Evolutionary conservation across 2,797 vertebrate species (phyloP).

Genomic region (Uromys caudimaculatus): DNA sequence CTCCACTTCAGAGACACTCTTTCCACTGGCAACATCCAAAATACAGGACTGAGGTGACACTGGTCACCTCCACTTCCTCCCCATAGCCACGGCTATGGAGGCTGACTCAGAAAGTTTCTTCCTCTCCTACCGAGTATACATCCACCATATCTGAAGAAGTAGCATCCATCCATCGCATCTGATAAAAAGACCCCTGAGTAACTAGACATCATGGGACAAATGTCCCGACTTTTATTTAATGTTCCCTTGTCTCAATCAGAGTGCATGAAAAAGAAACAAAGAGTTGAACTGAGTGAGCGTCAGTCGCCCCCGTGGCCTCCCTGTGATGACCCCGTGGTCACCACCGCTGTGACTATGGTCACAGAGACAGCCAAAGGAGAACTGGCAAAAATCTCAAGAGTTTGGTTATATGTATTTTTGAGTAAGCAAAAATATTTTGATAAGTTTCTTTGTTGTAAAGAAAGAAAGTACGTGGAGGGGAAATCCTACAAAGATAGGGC

Average conservation of each 20-base stretch:
- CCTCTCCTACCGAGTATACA: neutral
- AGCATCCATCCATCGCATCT: neutral
- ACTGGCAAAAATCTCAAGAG: neutral
- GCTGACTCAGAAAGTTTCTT: neutral
- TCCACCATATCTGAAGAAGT: neutral
- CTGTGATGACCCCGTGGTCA: neutral
- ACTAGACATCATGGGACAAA: neutral
- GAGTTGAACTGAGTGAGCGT: fast-evolving
- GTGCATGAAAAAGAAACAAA: fast-evolving
- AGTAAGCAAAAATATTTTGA: neutral
- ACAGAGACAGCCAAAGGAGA: neutral
- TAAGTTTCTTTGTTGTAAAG: neutral
- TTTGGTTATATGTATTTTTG: neutral
- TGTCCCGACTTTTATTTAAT: too few species aligned
- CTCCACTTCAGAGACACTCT: neutral
- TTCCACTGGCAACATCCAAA: neutral
- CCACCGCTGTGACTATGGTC: fast-evolving
- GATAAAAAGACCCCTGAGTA: fast-evolving
- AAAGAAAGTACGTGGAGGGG: fast-evolving
- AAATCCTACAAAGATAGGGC: neutral
- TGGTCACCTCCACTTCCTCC: neutral
- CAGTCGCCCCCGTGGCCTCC: neutral
- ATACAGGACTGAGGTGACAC: fast-evolving
- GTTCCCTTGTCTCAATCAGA: neutral
- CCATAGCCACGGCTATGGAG: too few species aligned